These are phyloP conservation scores for Neoniphon sammara DNA, from an alignment of 2,797 vertebrate genomes.

Conservation along the genomic window DNA sequence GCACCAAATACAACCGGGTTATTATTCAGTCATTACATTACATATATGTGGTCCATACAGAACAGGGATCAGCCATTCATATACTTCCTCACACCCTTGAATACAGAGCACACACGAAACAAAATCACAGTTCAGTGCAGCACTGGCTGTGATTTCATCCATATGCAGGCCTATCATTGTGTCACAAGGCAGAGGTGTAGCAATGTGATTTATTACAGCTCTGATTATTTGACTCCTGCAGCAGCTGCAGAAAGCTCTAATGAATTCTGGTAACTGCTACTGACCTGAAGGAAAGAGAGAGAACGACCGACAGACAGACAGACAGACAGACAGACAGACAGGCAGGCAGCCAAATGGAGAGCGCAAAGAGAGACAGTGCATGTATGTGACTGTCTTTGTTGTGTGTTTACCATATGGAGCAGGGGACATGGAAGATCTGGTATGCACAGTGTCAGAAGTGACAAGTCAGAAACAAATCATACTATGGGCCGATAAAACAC, in stretches of 20 bases:
- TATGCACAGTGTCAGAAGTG: background rate
- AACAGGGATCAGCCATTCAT: too few species aligned
- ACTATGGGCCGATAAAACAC: background rate
- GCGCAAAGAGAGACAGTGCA: background rate
- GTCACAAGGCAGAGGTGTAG: conserved; percentile 37
- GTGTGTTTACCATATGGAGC: background rate
- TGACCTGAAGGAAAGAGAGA: conserved; percentile 20
- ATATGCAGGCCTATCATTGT: conserved; percentile 35
- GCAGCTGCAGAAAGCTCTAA: conserved; percentile 41
- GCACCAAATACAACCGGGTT: conserved; percentile 12
- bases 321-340: background rate
- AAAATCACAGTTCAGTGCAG: conserved; percentile 42
- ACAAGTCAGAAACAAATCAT: background rate
- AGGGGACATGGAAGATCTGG: background rate
- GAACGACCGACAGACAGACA: conserved; percentile 1
- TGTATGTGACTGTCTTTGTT: background rate
- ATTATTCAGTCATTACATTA: conserved; percentile 33
- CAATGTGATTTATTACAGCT: conserved; percentile 61
- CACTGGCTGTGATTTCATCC: conserved; percentile 51
- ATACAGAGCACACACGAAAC: conserved; percentile 36
- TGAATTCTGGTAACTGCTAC: conserved; percentile 36
- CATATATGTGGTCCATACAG: too few species aligned
- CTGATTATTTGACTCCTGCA: conserved; percentile 49
- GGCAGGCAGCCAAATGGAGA: background rate
- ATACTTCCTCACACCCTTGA: too few species aligned